Conservation (phyloP, 2,113 vertebrate genomes). For the Zosterops pallidus region DNA sequence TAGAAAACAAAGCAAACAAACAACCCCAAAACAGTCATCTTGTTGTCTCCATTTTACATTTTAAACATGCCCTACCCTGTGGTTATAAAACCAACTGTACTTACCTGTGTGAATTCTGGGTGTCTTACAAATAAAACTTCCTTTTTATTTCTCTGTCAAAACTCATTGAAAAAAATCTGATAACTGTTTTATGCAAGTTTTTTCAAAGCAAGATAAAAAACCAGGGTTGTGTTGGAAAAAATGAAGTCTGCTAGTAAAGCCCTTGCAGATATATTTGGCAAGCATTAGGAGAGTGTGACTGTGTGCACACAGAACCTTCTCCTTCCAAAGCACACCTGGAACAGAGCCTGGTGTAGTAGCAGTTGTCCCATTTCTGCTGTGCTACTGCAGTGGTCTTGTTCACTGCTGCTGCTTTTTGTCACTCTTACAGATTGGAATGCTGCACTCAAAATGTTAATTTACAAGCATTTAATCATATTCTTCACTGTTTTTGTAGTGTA, state of each 20-base stretch:
- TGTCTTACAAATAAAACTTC: background rate
- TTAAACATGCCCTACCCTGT: background rate
- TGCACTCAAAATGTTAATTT: background rate
- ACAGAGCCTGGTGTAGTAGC: background rate
- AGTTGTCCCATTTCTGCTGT: background rate
- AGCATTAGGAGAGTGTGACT: background rate
- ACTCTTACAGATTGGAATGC: background rate
- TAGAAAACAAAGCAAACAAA: background rate
- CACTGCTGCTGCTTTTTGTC: background rate
- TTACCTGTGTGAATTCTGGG: background rate
- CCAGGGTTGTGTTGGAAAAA: background rate
- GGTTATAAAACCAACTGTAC: background rate
- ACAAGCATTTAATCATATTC: background rate
- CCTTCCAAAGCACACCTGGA: background rate
- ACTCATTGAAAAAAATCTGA: background rate
- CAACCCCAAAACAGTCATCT: background rate
- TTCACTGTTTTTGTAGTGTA: background rate
- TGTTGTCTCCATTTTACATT: background rate
- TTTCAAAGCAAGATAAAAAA: background rate
- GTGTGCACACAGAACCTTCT: background rate
- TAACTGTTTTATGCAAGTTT: background rate
- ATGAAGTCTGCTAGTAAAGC: background rate
- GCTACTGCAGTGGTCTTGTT: background rate
- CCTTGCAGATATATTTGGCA: background rate
- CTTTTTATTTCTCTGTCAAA: background rate